Percentiles rank a stretch among this genome's conserved stretches.
Conservation (phyloP, 2,113 vertebrate genomes). For the Mohoua ochrocephala region DNA sequence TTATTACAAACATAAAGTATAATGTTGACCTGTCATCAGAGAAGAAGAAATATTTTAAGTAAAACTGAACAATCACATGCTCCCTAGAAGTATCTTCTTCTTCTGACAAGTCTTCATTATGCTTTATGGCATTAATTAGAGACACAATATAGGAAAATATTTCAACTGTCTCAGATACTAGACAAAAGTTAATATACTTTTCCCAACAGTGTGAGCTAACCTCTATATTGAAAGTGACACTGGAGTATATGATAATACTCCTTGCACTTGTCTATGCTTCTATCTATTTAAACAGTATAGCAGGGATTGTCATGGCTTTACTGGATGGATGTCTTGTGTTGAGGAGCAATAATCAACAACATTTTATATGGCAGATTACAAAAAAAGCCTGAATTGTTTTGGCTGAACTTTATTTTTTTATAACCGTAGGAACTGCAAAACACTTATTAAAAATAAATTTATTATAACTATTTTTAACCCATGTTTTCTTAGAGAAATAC, state of each 20-base stretch:
- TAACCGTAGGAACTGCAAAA: background rate
- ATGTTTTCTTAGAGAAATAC: background rate
- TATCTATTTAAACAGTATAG: background rate
- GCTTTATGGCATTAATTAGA: conserved; percentile 49
- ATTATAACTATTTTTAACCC: background rate
- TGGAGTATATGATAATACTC: background rate
- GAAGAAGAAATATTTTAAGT: conserved; percentile 12
- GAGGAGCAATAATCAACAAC: background rate
- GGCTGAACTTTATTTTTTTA: background rate
- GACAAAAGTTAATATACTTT: background rate
- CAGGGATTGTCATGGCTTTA: background rate
- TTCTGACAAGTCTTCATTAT: background rate
- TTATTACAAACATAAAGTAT: conserved; percentile 37
- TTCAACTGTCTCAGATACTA: background rate
- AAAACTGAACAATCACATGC: background rate
- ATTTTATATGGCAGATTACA: background rate
- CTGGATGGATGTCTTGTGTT: background rate
- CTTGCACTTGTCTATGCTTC: background rate
- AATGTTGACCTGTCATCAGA: background rate
- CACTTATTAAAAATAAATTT: background rate
- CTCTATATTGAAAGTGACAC: background rate
- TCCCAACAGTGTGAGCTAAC: background rate
- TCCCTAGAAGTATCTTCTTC: background rate
- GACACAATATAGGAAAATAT: background rate
- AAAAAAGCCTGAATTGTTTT: background rate